Evolutionary conservation across 2,797 vertebrate genomes (phyloP).

Genomic region (Cynodonichthys magdalenae): DNA sequence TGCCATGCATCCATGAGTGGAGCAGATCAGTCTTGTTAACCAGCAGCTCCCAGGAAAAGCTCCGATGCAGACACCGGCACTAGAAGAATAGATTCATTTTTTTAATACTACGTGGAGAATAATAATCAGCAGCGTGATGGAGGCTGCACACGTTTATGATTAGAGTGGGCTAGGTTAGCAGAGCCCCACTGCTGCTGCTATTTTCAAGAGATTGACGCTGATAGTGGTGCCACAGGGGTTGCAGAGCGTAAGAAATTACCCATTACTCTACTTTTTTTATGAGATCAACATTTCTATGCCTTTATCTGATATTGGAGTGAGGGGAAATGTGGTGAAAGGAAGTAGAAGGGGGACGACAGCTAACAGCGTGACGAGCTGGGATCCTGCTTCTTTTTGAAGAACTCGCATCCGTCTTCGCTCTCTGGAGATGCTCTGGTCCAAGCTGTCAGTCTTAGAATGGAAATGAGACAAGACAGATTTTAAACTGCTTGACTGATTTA

Average conservation of each 20-base stretch:
- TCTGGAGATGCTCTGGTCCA: conserved; percentile 4
- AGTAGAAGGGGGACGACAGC: not conserved
- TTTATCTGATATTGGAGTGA: conserved; percentile 3
- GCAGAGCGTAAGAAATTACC: conserved; percentile 1
- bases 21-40: conserved; percentile 41
- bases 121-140: conserved; percentile 39
- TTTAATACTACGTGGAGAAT: conserved; percentile 34
- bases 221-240: not conserved
- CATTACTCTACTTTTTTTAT: conserved; percentile 11
- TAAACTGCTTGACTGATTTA: conserved; percentile 17
- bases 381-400: conserved; percentile 4
- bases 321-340: not conserved
- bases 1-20: conserved; percentile 19
- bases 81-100: conserved; percentile 28
- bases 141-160: conserved; percentile 3
- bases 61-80: conserved; percentile 26
- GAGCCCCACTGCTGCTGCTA: not conserved
- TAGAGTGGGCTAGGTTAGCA: conserved; percentile 6
- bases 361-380: not conserved
- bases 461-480: conserved; percentile 22
- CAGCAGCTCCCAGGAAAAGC: conserved; percentile 24
- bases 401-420: not conserved
- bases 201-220: conserved; percentile 4
- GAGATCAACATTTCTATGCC: not conserved
- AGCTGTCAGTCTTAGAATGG: conserved; percentile 1